phyloP scores from a whole-genome alignment of 37 sponge, comb jelly and placozoan genomes.

The Hexactinellida sp. region DNA sequence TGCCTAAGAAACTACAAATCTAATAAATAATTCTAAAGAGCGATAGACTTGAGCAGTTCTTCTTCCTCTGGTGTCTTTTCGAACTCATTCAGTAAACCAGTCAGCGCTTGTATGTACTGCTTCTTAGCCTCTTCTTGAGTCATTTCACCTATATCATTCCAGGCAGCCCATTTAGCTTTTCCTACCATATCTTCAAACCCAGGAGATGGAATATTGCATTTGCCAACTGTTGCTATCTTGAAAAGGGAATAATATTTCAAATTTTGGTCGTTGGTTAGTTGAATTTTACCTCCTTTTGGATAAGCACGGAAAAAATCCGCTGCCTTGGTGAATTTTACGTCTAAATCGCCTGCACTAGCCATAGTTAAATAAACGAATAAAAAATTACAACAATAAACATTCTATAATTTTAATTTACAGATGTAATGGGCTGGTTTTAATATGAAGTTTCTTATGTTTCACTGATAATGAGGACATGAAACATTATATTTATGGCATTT shows the following conservation, averaged over 20 bases:
- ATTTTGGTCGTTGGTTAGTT: background rate
- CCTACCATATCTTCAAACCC: slow-evolving; percentile 82
- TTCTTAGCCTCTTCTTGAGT: background rate
- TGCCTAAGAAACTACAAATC: too few species aligned
- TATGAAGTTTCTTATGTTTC: too few species aligned
- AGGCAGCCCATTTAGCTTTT: slow-evolving; percentile 84
- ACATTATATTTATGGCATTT: too few species aligned
- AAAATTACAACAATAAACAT: too few species aligned
- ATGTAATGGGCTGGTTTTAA: too few species aligned
- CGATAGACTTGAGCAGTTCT: too few species aligned
- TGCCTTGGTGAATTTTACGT: background rate
- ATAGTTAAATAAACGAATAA: too few species aligned
- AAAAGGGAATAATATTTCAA: background rate
- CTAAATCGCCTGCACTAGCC: background rate
- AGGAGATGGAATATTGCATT: slow-evolving; percentile 56
- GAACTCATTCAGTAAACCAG: too few species aligned
- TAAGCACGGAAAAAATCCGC: background rate
- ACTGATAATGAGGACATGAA: too few species aligned
- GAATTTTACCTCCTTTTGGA: background rate
- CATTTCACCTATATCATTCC: slow-evolving; percentile 59
- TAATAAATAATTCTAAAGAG: too few species aligned
- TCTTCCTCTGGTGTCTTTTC: too few species aligned
- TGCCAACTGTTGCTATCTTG: slow-evolving; percentile 49
- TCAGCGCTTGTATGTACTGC: background rate
- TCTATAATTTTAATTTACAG: too few species aligned